A percentile compares a stretch with the other conserved stretches of the same genome.
Evolutionary conservation across 1,140 invertebrate species (phyloP).

Genomic region (Spodoptera litura): DNA sequence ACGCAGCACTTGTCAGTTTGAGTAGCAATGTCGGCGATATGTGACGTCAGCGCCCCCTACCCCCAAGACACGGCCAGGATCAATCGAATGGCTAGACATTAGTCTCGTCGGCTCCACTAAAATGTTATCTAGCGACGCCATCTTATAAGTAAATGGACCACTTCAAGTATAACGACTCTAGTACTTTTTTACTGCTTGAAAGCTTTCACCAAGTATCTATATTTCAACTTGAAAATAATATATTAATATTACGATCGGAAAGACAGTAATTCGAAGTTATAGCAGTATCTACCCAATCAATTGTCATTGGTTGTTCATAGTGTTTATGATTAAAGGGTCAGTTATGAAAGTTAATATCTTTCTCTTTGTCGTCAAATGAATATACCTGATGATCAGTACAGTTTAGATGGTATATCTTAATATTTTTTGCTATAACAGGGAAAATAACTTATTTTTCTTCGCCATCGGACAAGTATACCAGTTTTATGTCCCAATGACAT

Average conservation of each 20-base stretch:
- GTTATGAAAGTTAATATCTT: too few relatives aligned
- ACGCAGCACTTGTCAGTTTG: neutral
- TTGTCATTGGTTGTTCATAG: too few relatives aligned
- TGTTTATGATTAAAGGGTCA: too few relatives aligned
- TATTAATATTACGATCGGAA: too few relatives aligned
- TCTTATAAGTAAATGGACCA: too few relatives aligned
- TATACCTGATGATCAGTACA: neutral
- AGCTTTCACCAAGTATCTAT: neutral
- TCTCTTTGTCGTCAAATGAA: too few relatives aligned
- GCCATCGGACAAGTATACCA: too few relatives aligned
- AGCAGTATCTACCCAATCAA: too few relatives aligned
- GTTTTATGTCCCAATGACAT: neutral
- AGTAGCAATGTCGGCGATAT: neutral
- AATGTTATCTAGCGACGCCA: conserved; percentile 1
- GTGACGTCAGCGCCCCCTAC: conserved; percentile 24
- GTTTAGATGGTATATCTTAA: neutral
- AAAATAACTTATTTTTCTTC: neutral
- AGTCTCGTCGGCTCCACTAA: conserved; percentile 16
- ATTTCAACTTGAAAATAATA: too few relatives aligned
- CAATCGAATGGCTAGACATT: conserved; percentile 25
- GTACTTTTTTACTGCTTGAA: too few relatives aligned
- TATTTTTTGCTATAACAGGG: neutral
- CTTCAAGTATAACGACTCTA: too few relatives aligned
- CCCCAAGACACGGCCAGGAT: conserved; percentile 6
- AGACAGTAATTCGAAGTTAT: too few relatives aligned